Evolutionary conservation across 1,140 invertebrate species (phyloP), one percentile per base, ranked within the genome.

Genomic region (Penaeus indicus): DNA sequence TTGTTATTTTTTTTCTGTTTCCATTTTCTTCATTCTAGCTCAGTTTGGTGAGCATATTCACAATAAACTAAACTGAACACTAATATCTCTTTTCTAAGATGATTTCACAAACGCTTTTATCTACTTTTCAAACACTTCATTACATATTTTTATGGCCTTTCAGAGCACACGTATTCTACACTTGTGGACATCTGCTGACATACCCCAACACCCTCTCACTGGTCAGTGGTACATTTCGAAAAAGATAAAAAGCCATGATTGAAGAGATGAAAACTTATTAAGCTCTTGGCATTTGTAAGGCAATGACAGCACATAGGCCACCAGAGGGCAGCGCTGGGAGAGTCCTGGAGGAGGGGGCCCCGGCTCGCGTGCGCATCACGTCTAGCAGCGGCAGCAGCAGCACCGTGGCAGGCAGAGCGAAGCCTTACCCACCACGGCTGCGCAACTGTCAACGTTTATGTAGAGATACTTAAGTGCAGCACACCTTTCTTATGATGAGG

Each of bases 221-320:
- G 81, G 67, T 84, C 87, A 79, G 69, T 88, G 81, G 79, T 79
- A 88, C 78, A 54, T 54, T 54, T 54, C 54, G 78, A 84, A 54
- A 69, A 86, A 77, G 84, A 84, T 80, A 88, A n/a, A 32, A 88
- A 88, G 87, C 81, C 87, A 88, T 84, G 87, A 88, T 84, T 88
- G 81, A 83, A 84, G 72, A 88, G 75, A 88, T 78, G 61, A 88
- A 88, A 84, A 86, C 85, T 86, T 77, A 85, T 81, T 88, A 88
- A 88, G 87, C 87, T 88, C 87, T 88, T 88, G 87, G 87, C 87
- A 88, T 88, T 88, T 88, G 87, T 88, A 88, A 88, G 87, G 87
- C 87, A 88, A 88, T 88, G 61, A 88, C 81, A 83, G 84, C 87
- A 88, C 81, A 84, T 81, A 77, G 69, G 87, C 81, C 78, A 27